Percentiles rank a stretch among this genome's conserved stretches.
Conservation (phyloP, 2,113 vertebrate species). For the Chaenocephalus aceratus region DNA sequence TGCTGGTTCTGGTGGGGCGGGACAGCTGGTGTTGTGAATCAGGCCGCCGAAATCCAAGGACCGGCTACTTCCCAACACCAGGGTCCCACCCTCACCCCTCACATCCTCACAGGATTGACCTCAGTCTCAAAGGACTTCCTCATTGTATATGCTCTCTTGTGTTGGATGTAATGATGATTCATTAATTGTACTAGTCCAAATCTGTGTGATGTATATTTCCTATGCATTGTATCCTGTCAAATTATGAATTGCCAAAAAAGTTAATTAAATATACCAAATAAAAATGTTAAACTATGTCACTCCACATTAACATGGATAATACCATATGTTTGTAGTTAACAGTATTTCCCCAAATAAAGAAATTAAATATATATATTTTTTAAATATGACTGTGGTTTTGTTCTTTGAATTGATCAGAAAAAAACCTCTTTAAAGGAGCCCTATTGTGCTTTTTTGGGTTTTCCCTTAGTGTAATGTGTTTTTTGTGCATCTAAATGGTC, state of each 20-base stretch:
- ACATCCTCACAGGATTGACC: slow-evolving; percentile 9
- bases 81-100: slow-evolving; percentile 86
- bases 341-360: not conserved
- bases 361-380: not conserved
- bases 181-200: not conserved
- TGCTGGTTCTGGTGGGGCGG: slow-evolving; percentile 84
- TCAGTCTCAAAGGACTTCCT: not conserved
- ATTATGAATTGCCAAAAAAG: not conserved
- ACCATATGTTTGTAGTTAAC: not conserved
- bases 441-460: not conserved
- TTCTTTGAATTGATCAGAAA: not conserved
- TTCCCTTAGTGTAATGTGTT: no score
- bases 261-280: not conserved
- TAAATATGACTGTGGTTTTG: not conserved
- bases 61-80: slow-evolving; percentile 99
- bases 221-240: not conserved
- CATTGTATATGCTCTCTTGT: not conserved
- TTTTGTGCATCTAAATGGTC: no score
- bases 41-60: slow-evolving; percentile 91
- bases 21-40: slow-evolving; percentile 99
- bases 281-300: not conserved
- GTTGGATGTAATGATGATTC: not conserved
- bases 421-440: no score
- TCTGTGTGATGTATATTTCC: not conserved
- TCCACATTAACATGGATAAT: not conserved